Percentiles rank a stretch among this genome's conserved stretches.
Evolutionary conservation across 2,888 invertebrate species (phyloP).

Genomic region (Plebejus melissa): DNA sequence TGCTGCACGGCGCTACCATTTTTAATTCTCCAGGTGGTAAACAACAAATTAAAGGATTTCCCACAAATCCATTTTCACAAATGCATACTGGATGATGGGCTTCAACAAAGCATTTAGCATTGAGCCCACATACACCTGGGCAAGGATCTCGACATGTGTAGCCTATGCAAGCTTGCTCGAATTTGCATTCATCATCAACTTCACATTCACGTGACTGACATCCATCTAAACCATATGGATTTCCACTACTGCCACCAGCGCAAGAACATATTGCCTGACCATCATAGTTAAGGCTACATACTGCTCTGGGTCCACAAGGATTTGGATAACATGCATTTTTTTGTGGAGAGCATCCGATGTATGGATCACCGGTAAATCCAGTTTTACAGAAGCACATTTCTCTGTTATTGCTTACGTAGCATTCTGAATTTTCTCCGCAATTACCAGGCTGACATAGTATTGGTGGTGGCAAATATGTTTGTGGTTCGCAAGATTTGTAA

Average conservation of each 20-base stretch:
- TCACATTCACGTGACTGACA: slow-evolving; percentile 90
- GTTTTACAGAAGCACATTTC: slow-evolving; percentile 91
- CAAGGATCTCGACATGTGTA: slow-evolving; percentile 90
- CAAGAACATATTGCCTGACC: slow-evolving; percentile 87
- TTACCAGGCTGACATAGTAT: slow-evolving; percentile 89
- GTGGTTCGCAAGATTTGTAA: slow-evolving; percentile 84
- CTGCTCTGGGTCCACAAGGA: slow-evolving; percentile 89
- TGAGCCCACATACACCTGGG: slow-evolving; percentile 88
- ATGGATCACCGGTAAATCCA: slow-evolving; percentile 89
- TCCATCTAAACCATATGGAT: slow-evolving; percentile 84
- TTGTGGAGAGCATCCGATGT: slow-evolving; percentile 85
- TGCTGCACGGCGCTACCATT: slow-evolving; percentile 83
- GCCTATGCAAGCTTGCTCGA: slow-evolving; percentile 86
- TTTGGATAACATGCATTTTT: slow-evolving; percentile 87
- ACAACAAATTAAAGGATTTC: slow-evolving; percentile 88
- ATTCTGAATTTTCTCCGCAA: slow-evolving; percentile 90
- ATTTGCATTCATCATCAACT: slow-evolving; percentile 87
- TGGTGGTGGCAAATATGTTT: slow-evolving; percentile 73
- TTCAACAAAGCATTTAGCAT: slow-evolving; percentile 86
- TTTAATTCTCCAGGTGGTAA: slow-evolving; percentile 78
- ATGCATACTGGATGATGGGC: slow-evolving; percentile 89
- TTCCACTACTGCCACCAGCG: slow-evolving; percentile 86
- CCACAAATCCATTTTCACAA: slow-evolving; percentile 84
- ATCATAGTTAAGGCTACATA: slow-evolving; percentile 83
- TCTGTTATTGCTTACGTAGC: slow-evolving; percentile 88